Evolutionary conservation across 2,113 vertebrate species (phyloP).

Genomic region (Pangasianodon hypophthalmus): DNA sequence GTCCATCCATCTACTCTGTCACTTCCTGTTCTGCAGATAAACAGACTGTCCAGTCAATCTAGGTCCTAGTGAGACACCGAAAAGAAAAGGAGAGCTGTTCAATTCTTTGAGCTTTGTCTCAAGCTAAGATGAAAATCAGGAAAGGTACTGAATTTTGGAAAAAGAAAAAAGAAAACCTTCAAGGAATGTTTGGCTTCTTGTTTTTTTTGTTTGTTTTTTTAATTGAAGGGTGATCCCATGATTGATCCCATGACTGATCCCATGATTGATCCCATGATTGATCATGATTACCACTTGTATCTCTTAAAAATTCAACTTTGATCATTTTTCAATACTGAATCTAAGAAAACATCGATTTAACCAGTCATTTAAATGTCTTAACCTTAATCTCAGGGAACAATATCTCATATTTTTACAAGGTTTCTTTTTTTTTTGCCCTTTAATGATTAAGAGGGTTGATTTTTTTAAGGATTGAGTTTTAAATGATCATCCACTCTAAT

Average conservation of each 20-base stretch:
- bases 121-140: not conserved
- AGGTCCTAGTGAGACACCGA: not conserved
- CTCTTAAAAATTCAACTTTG: not conserved
- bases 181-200: not conserved
- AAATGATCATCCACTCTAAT: not conserved
- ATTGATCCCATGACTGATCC: too few species aligned
- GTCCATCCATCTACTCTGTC: constrained; percentile 6
- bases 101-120: not conserved
- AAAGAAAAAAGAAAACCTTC: not conserved
- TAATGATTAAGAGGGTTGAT: not conserved
- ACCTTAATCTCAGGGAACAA: not conserved
- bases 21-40: constrained; percentile 15
- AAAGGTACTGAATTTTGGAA: not conserved
- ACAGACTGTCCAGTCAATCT: not conserved
- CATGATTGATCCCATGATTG: too few species aligned
- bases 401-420: not conserved
- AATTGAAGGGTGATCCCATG: not conserved
- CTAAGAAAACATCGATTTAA: not conserved
- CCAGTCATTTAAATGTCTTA: not conserved
- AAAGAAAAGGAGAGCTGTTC: not conserved
- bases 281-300: too few species aligned
- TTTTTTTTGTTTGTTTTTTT: not conserved
- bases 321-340: not conserved
- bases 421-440: not conserved
- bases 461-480: not conserved